These are phyloP conservation scores for Samia ricini DNA, from an alignment of 1,140 invertebrate species.

Conservation along the genomic window DNA sequence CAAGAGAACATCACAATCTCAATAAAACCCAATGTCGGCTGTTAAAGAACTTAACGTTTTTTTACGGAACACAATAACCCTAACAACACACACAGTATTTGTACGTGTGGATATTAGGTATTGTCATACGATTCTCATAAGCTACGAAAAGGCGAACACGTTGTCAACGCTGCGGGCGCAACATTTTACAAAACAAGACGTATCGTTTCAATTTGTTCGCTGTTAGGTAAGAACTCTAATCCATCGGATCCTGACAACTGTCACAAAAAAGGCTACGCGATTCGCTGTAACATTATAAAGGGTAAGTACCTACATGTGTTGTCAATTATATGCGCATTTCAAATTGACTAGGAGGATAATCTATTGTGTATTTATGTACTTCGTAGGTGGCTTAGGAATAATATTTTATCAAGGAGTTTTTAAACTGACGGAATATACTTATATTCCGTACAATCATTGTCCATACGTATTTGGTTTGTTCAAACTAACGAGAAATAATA, in stretches of 20 bases:
- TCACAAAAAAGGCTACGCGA: conserved; percentile 40
- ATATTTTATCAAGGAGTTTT: background rate
- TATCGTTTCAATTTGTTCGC: conserved; percentile 57
- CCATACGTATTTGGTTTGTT: no score
- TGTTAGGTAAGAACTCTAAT: conserved; percentile 55
- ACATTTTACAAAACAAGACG: conserved; percentile 44
- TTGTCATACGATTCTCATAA: conserved; percentile 48
- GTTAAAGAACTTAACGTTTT: background rate
- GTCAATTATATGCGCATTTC: background rate
- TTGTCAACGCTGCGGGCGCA: conserved; percentile 49
- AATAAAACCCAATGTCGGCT: background rate
- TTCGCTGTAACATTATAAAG: conserved; percentile 27
- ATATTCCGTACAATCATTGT: no score
- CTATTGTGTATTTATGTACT: background rate
- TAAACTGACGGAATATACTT: background rate
- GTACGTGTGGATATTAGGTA: conserved; percentile 39
- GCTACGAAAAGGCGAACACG: conserved; percentile 61
- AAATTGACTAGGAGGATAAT: background rate
- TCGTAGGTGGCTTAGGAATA: background rate
- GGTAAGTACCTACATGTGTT: background rate
- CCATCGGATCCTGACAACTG: conserved; percentile 45
- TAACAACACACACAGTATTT: conserved; percentile 1
- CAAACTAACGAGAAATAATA: no score
- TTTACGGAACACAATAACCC: background rate
- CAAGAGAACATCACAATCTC: background rate